phyloP scores from a whole-genome alignment of 2,888 invertebrate species.

The Itoplectis maculator region DNA sequence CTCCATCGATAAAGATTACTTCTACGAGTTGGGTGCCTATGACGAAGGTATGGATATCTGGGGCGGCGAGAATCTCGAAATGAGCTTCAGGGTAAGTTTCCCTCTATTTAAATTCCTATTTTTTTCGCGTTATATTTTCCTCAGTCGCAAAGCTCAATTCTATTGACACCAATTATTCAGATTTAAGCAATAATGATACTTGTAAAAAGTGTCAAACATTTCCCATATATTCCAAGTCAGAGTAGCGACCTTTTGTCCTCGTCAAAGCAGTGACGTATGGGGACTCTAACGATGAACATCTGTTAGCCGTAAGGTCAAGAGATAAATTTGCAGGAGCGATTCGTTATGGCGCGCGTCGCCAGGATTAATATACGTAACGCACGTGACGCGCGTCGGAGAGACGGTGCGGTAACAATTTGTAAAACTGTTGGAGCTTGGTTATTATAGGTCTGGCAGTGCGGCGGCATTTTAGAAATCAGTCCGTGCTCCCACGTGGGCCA shows the following conservation, averaged over 20 bases:
- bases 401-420: constrained; percentile 38
- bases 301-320: constrained; percentile 17
- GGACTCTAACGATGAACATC: neutral
- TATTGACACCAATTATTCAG: neutral
- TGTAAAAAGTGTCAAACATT: neutral
- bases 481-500: constrained; percentile 99
- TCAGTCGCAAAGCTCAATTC: neutral
- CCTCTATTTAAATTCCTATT: neutral
- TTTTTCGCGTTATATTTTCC: neutral
- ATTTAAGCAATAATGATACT: neutral
- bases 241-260: neutral
- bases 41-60: constrained; percentile 99
- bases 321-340: constrained; percentile 43
- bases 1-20: constrained; percentile 97
- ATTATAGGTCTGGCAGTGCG: constrained; percentile 97
- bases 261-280: neutral
- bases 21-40: constrained; percentile 98
- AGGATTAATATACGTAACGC: constrained; percentile 28
- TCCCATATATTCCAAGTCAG: neutral
- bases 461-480: constrained; percentile 96
- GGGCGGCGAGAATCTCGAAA: constrained; percentile 98
- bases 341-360: constrained; percentile 10
- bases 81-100: constrained; percentile 95
- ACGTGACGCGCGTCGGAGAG: neutral
- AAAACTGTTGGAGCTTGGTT: constrained; percentile 79